These are phyloP conservation scores for Sinonovacula constricta DNA, from an alignment of 1,140 invertebrate species.

Conservation along the genomic window DNA sequence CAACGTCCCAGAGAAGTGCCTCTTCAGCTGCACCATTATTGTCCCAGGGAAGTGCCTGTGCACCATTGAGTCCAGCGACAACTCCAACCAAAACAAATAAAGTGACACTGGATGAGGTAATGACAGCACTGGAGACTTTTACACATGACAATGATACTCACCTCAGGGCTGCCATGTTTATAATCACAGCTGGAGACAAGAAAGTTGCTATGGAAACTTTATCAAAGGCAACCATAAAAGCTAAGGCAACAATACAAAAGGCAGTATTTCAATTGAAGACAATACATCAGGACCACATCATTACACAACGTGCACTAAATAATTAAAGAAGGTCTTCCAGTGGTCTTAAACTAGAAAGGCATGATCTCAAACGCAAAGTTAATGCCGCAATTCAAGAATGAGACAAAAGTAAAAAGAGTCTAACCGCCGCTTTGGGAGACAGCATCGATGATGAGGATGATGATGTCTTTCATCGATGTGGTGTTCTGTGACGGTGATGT, in stretches of 20 bases:
- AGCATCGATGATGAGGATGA: slow-evolving; percentile 5
- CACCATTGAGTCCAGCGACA: not conserved
- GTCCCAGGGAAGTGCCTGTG: slow-evolving; percentile 3
- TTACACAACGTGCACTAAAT: slow-evolving; percentile 5
- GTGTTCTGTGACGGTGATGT: too few relatives aligned
- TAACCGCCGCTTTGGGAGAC: slow-evolving; percentile 8
- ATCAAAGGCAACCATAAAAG: too few relatives aligned
- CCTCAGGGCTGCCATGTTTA: slow-evolving; percentile 7
- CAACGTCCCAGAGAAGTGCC: too few relatives aligned
- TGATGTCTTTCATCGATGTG: too few relatives aligned
- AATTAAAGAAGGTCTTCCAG: slow-evolving; percentile 1
- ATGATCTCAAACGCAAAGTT: not conserved
- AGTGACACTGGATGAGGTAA: slow-evolving; percentile 17
- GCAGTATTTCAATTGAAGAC: not conserved
- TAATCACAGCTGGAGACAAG: slow-evolving; percentile 7
- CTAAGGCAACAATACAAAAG: not conserved
- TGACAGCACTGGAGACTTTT: slow-evolving; percentile 1
- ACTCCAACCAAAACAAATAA: slow-evolving; percentile 15
- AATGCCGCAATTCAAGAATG: slow-evolving; percentile 3
- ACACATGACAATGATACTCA: slow-evolving; percentile 7
- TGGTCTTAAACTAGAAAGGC: slow-evolving; percentile 12
- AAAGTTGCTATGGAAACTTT: slow-evolving; percentile 3
- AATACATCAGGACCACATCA: not conserved
- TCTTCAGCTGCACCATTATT: slow-evolving; percentile 5
- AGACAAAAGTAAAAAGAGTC: slow-evolving; percentile 5